phyloP scores from a whole-genome alignment of 1,140 invertebrate species.

The Trialeurodes vaporariorum region DNA sequence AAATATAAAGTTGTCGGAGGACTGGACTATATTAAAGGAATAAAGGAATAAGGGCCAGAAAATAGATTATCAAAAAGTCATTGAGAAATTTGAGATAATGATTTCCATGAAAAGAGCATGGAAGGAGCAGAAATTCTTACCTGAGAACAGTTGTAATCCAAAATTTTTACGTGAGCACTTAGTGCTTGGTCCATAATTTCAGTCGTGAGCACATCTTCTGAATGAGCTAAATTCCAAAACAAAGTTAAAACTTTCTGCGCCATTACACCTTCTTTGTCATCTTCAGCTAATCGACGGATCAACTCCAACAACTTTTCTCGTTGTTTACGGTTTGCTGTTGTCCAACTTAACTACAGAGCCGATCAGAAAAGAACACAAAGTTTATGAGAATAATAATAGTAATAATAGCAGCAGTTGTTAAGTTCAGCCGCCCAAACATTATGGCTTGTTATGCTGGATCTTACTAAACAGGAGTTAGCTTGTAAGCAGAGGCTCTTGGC shows the following conservation, averaged over 20 bases:
- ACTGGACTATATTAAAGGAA: no score
- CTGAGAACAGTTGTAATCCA: slow-evolving; percentile 93
- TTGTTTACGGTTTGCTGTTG: slow-evolving; percentile 90
- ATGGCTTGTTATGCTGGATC: slow-evolving; percentile 4
- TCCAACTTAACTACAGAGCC: slow-evolving; percentile 71
- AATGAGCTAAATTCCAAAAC: slow-evolving; percentile 95
- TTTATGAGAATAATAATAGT: no score
- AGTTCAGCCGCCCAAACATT: no score
- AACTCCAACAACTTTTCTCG: slow-evolving; percentile 90
- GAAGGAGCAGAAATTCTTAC: slow-evolving; percentile 31
- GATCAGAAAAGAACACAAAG: slow-evolving; percentile 15
- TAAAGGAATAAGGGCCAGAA: no score
- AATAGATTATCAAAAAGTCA: no score
- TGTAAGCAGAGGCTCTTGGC: background rate
- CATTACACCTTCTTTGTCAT: slow-evolving; percentile 98
- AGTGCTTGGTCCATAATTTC: slow-evolving; percentile 97
- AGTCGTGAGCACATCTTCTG: slow-evolving; percentile 78
- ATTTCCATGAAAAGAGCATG: no score
- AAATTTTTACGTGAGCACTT: slow-evolving; percentile 90
- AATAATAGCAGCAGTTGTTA: no score
- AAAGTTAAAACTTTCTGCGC: slow-evolving; percentile 93
- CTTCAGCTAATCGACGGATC: slow-evolving; percentile 87
- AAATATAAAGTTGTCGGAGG: no score
- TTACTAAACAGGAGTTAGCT: slow-evolving; percentile 2
- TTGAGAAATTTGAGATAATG: no score